Base-by-base conservation (phyloP, 2,888 invertebrate genomes). In the Galerucella nymphaeae region DNA sequence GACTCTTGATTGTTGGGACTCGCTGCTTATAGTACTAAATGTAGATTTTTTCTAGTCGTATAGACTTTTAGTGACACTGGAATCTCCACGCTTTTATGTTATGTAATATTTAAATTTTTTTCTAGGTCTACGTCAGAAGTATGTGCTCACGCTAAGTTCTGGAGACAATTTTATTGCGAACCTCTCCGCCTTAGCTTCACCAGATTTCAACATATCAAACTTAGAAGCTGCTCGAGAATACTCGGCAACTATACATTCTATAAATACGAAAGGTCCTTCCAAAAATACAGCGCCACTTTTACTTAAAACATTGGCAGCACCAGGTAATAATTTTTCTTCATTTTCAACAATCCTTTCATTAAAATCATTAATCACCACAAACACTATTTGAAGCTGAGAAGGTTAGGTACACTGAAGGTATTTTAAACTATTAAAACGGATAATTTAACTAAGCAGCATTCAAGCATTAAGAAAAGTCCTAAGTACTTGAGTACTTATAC, bases 181-280 rank as follows among this genome's bases (percentile, higher is more conserved):
- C 77, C 81, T 87, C 75, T 84, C 87, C 20, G 84, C 86, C 64
- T 79, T 84, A 18, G 78, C 83, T 53, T 79, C 80, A 48, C 88
- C 89, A 16, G 87, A 88, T 72, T 90, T 90, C 82, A 83, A 85
- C 71, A 85, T 89, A 67, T 83, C 86, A 62, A 88, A 87, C 69
- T 82, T 90, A 75, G 88, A 89, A 75, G 86, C 89, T 5, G 88
- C 88, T 61, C 86, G 87, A 61, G 87, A 88, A 71, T 88, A 89
- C 80, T 82, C 83, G 76, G 81, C 83, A 20, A 81, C 82, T 11
- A 88, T 93, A 16, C 91, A 90, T 79, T 91, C 94, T 3, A 90
- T 90, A 84, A 94, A 94, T 85, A 89, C 88, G 76, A 94, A 94
- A 84, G 86, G 81, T n/a, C 62, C 73, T 11, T 89, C 89, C 74